Percentiles rank a stretch among this genome's conserved stretches.
These are phyloP conservation scores for Butastur rufipennis DNA, from an alignment of 2,113 vertebrate genomes.

Conservation along the genomic window DNA sequence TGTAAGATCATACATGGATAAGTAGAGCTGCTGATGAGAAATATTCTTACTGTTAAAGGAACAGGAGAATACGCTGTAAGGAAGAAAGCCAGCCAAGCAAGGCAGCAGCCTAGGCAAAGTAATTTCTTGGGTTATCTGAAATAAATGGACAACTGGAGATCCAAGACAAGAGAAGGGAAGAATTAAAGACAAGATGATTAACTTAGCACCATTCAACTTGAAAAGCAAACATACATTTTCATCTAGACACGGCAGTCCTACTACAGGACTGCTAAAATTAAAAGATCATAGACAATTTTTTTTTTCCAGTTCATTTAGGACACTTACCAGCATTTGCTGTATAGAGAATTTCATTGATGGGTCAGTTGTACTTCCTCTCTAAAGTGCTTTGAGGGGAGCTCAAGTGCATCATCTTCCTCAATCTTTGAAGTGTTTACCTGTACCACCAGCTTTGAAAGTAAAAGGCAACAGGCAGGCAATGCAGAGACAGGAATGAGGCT, in stretches of 20 bases:
- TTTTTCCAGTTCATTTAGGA: constrained; percentile 3
- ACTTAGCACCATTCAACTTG: background rate
- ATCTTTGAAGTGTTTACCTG: constrained; percentile 61
- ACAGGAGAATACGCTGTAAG: background rate
- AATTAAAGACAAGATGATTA: background rate
- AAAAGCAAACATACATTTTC: constrained; percentile 9
- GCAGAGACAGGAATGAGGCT: constrained; percentile 39
- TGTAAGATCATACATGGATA: background rate
- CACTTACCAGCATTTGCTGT: constrained; percentile 63
- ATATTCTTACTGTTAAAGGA: background rate
- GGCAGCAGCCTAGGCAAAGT: background rate
- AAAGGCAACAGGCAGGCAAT: constrained; percentile 62
- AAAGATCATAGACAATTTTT: background rate
- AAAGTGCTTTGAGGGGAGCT: constrained; percentile 59
- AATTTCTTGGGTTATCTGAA: background rate
- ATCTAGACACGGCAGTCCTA: background rate
- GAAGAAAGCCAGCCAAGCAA: background rate
- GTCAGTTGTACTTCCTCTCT: constrained; percentile 59
- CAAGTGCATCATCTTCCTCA: constrained; percentile 62
- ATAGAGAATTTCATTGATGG: constrained; percentile 53
- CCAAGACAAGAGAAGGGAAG: background rate
- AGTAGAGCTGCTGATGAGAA: background rate
- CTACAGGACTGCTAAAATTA: background rate
- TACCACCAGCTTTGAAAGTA: constrained; percentile 58
- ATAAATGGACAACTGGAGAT: background rate